Base-by-base conservation (phyloP, 1,140 invertebrate genomes). In the Globodera rostochiensis region DNA sequence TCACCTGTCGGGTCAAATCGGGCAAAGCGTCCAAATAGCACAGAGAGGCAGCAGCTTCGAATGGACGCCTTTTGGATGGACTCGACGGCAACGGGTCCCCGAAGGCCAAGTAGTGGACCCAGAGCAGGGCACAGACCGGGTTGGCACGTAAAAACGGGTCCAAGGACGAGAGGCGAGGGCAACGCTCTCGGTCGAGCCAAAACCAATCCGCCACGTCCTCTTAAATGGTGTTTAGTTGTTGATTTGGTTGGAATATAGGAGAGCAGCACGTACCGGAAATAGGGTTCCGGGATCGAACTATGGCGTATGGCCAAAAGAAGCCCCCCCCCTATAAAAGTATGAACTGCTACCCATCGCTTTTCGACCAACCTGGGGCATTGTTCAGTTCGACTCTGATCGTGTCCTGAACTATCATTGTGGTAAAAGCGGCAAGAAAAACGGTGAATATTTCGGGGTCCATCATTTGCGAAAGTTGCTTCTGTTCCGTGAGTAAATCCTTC, bases 401-500 rank as follows among this genome's bases (percentile, higher is more conserved):
- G 71, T 85, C 85, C 67, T 75, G 73, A 19, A 74, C 74, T 7
- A 86, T 79, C 79, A 84, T 71, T 67, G 53, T 46, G 47, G 49
- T 49, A 25, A 85, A 53, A 19, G 67, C 47, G n/a, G 84, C 84
- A 50, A 85, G 66, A 60, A 85, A 85, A n/a, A 71, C 71, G 57
- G 85, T 84, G 57, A 84, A 45, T 60, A 66, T 79, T 45, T 83
- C 53, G 4, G 60, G n/a, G 71, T 86, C 60, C 36, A 85, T 47
- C n/a, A 53, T 25, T 53, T 70, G 47, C n/a, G 49, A 49, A 21
- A 11, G 70, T 50, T 45, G 49, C 46, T 36, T 67, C 25, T 66
- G 79, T 53, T 45, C 73, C 19, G 19, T 36, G 13, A 64, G 57
- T n/a, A 73, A 46, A 4, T 45, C 76, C 57, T 79, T 60, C 45